A percentile compares a stretch with the other conserved stretches of the same genome.
Conservation (phyloP, 2,113 vertebrate species). For the Formicarius rufipectus region DNA sequence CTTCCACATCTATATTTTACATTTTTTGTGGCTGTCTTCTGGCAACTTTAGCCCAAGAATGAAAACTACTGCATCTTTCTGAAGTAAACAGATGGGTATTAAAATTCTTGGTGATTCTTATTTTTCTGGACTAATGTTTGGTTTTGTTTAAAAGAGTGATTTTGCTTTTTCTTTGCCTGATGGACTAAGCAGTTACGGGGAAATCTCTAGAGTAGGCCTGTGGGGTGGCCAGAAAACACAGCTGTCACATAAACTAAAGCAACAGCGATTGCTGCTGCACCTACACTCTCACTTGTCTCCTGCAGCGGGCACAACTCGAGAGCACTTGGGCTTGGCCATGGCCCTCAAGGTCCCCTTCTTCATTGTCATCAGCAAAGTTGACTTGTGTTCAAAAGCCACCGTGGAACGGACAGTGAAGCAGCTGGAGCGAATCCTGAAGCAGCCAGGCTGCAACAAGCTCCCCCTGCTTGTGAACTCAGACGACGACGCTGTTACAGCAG, state of each 20-base stretch:
- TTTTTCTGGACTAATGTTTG: neutral
- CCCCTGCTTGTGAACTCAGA: slow-evolving; percentile 86
- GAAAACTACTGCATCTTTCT: neutral
- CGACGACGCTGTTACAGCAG: slow-evolving; percentile 94
- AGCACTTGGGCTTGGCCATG: slow-evolving; percentile 95
- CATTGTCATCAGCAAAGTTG: slow-evolving; percentile 96
- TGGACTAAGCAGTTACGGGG: neutral
- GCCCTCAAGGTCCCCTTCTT: slow-evolving; percentile 98
- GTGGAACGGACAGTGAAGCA: slow-evolving; percentile 95
- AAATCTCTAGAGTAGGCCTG: neutral
- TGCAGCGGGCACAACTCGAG: slow-evolving; percentile 91
- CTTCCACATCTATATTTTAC: neutral
- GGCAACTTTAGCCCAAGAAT: neutral
- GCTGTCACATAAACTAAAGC: neutral
- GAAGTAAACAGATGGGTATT: neutral
- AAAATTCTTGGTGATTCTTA: neutral
- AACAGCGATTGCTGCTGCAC: neutral
- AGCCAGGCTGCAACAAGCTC: slow-evolving; percentile 97
- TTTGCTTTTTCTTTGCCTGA: neutral
- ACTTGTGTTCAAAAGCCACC: slow-evolving; percentile 88
- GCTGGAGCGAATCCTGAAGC: slow-evolving; percentile 92
- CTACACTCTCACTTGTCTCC: slow-evolving; percentile 24
- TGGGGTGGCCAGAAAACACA: neutral
- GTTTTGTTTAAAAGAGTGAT: neutral
- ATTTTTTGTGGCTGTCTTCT: neutral